Percentiles rank a stretch among this genome's conserved stretches.
phyloP scores from a whole-genome alignment of 2,888 invertebrate species.

The Perdita meconis region DNA sequence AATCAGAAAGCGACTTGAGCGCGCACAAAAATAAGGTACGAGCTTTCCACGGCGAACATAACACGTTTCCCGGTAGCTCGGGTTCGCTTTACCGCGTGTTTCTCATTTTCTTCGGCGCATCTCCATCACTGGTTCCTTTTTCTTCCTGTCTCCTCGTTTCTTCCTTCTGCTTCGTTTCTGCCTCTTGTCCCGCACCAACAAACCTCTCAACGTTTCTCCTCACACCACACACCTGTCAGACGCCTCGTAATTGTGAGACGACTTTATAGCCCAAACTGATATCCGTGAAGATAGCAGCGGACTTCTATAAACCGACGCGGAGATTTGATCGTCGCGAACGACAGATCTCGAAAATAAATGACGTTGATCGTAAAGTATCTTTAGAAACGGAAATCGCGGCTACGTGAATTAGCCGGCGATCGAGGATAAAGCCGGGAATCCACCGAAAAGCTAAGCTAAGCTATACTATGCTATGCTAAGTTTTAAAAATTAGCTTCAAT shows the following conservation, averaged over 20 bases:
- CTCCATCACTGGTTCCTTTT: conserved; percentile 48
- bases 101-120: conserved; percentile 39
- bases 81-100: conserved; percentile 19
- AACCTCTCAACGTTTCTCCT: conserved; percentile 70
- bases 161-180: conserved; percentile 49
- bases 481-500: too few species aligned
- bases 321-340: conserved; percentile 54
- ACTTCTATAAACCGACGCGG: conserved; percentile 45
- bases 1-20: not conserved
- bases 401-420: not conserved
- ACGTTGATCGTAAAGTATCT: conserved; percentile 38
- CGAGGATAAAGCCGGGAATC: too few species aligned
- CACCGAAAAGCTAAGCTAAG: too few species aligned
- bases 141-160: conserved; percentile 37
- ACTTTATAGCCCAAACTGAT: conserved; percentile 70
- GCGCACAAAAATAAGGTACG: not conserved
- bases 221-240: conserved; percentile 70
- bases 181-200: conserved; percentile 59
- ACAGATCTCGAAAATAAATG: conserved; percentile 47
- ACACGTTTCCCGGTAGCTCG: conserved; percentile 25
- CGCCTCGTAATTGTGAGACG: conserved; percentile 68
- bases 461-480: too few species aligned
- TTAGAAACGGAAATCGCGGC: conserved; percentile 45
- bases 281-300: conserved; percentile 61
- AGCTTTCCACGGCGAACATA: conserved; percentile 6